Percentiles rank a stretch among this genome's conserved stretches.
These are phyloP conservation scores for Fragum whitleyi DNA, from an alignment of 2,888 invertebrate species.

Conservation along the genomic window DNA sequence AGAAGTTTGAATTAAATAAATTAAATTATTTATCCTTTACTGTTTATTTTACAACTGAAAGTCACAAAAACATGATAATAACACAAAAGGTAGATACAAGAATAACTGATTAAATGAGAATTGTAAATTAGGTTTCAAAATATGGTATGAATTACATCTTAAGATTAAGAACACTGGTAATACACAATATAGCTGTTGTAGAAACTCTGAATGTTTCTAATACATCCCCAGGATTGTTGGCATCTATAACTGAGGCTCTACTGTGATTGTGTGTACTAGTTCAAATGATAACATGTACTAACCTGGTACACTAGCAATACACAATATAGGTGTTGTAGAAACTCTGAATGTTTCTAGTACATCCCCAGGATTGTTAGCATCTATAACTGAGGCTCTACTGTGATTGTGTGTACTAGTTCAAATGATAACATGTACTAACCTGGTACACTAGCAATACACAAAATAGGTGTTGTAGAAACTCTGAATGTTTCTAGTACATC, in stretches of 20 bases:
- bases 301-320: slow-evolving; percentile 98
- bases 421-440: too few species aligned
- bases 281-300: too few species aligned
- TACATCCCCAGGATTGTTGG: slow-evolving; percentile 97
- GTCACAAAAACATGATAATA: too few species aligned
- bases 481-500: slow-evolving; percentile 97
- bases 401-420: slow-evolving; percentile 86
- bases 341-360: slow-evolving; percentile 97
- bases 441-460: slow-evolving; percentile 98
- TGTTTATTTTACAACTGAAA: too few species aligned
- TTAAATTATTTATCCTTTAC: too few species aligned
- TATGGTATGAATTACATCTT: too few species aligned
- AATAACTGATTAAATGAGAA: too few species aligned
- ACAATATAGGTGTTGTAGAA: slow-evolving; percentile 96
- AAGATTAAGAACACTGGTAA: slow-evolving; percentile 98
- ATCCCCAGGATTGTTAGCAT: slow-evolving; percentile 98
- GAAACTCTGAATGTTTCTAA: slow-evolving; percentile 97
- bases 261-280: slow-evolving; percentile 86
- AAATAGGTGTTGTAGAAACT: slow-evolving; percentile 95
- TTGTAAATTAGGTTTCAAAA: too few species aligned
- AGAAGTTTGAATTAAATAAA: too few species aligned
- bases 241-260: slow-evolving; percentile 92
- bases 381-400: slow-evolving; percentile 90
- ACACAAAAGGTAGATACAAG: too few species aligned
- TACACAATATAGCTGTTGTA: slow-evolving; percentile 96